Evolutionary conservation across 2,113 vertebrate species (phyloP).

Genomic region (Antechinus stuartii): DNA sequence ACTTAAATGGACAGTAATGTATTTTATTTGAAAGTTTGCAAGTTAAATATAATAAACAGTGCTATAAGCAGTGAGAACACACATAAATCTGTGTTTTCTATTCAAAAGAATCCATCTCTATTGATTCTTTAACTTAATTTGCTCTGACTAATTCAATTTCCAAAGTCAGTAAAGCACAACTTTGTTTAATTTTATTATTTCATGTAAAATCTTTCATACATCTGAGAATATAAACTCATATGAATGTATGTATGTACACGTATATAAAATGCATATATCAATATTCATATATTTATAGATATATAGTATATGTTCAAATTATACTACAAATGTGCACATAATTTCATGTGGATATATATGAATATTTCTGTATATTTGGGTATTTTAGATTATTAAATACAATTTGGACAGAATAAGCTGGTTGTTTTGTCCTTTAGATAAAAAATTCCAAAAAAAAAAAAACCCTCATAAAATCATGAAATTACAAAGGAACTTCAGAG

Average conservation of each 20-base stretch:
- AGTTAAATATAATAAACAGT: slow-evolving; percentile 67
- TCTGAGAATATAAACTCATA: background rate
- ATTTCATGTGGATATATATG: background rate
- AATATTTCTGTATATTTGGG: background rate
- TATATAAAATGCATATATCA: background rate
- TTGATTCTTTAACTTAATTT: slow-evolving; percentile 81
- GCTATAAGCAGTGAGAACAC: slow-evolving; percentile 72
- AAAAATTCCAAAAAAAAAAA: background rate
- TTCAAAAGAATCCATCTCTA: slow-evolving; percentile 77
- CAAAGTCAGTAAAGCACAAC: slow-evolving; percentile 74
- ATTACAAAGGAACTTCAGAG: background rate
- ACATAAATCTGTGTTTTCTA: slow-evolving; percentile 71
- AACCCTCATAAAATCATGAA: background rate
- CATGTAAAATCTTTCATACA: slow-evolving; percentile 64
- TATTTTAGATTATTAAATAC: background rate
- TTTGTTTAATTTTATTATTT: slow-evolving; percentile 72
- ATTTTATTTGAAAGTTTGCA: slow-evolving; percentile 53
- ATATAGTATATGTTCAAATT: background rate
- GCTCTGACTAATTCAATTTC: slow-evolving; percentile 78
- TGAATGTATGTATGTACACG: background rate
- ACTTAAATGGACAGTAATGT: slow-evolving; percentile 42
- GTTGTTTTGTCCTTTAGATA: background rate
- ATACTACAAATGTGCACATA: background rate
- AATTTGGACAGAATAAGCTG: background rate
- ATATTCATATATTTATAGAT: no score